Evolutionary conservation across 2,888 invertebrate genomes (phyloP).

Genomic region (Eudasyphora cyanicolor): DNA sequence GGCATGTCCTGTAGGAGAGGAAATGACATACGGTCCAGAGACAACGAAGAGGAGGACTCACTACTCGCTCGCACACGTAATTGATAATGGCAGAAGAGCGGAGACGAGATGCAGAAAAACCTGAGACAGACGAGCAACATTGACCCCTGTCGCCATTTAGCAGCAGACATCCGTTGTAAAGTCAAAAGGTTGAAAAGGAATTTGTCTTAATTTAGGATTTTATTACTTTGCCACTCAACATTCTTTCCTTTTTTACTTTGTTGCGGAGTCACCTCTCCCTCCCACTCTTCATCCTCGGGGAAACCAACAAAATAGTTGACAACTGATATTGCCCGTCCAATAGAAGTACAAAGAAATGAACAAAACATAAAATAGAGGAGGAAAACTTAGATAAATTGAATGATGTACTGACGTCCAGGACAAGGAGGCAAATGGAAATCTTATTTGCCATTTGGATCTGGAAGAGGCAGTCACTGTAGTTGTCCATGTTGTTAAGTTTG

Average conservation of each 20-base stretch:
- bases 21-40: not conserved
- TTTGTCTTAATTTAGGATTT: conserved; percentile 65
- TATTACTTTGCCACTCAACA: conserved; percentile 61
- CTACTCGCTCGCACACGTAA: not conserved
- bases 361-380: not conserved
- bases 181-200: conserved; percentile 65
- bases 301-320: conserved; percentile 23
- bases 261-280: conserved; percentile 1
- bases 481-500: not conserved
- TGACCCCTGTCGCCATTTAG: conserved; percentile 57
- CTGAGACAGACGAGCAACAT: conserved; percentile 44
- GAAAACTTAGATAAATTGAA: conserved; percentile 47
- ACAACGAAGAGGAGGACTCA: conserved; percentile 23
- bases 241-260: conserved; percentile 15
- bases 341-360: not conserved
- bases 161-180: conserved; percentile 54
- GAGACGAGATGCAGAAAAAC: not conserved
- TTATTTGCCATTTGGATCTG: not conserved
- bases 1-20: conserved; percentile 37
- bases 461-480: not conserved
- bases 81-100: conserved; percentile 7
- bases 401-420: conserved; percentile 14
- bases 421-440: not conserved
- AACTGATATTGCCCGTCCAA: conserved; percentile 3
- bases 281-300: not conserved